phyloP scores from a whole-genome alignment of 2,797 vertebrate genomes.

The Taeniopygia guttata region DNA sequence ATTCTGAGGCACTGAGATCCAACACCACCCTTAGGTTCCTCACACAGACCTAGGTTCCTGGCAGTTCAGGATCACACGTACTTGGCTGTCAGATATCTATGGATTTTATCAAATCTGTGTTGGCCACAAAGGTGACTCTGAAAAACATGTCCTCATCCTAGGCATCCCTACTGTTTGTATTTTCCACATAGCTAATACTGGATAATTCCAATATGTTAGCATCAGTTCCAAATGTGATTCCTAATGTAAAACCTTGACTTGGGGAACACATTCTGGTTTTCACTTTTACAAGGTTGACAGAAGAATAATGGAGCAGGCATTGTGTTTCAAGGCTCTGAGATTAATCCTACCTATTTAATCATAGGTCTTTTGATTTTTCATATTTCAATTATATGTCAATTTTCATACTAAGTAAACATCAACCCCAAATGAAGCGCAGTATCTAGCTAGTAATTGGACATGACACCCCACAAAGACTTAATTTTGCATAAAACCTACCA shows the following conservation, averaged over 20 bases:
- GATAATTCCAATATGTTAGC: neutral
- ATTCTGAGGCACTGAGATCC: neutral
- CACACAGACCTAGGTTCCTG: neutral
- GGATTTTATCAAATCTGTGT: neutral
- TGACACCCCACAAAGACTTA: neutral
- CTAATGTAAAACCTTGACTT: neutral
- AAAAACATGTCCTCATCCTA: neutral
- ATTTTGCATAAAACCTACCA: neutral
- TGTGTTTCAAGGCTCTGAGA: neutral
- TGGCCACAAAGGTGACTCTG: neutral
- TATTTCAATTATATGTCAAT: neutral
- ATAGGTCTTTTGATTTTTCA: neutral
- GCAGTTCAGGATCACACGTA: neutral
- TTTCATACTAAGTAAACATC: neutral
- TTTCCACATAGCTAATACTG: neutral
- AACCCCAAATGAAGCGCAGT: neutral
- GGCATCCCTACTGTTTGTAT: neutral
- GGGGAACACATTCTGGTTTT: neutral
- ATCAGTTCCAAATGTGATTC: neutral
- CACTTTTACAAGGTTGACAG: neutral
- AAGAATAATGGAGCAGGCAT: neutral
- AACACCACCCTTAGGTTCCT: neutral
- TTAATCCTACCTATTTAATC: neutral
- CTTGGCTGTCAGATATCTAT: neutral
- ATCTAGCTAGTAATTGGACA: neutral